Conservation (phyloP, 2,888 invertebrate genomes). For the Asteroscopus sphinx region DNA sequence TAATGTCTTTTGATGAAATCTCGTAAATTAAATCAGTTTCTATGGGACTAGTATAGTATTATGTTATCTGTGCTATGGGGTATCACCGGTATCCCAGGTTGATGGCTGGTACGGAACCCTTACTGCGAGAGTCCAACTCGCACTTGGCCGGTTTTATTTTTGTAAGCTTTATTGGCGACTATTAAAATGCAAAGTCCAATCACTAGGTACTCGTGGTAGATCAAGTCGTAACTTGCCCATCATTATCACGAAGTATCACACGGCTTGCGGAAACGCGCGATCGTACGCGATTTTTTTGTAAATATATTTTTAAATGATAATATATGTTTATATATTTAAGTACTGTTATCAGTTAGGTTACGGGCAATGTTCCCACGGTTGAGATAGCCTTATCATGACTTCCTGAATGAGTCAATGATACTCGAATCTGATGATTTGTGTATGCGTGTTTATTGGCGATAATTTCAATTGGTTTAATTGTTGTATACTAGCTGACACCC, state of each 20-base stretch:
- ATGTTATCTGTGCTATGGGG: too few relatives aligned
- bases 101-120: too few relatives aligned
- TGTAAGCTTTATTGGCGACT: too few relatives aligned
- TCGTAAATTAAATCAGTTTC: too few relatives aligned
- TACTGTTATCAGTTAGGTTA: constrained; percentile 58
- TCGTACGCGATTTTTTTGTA: constrained; percentile 71
- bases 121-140: too few relatives aligned
- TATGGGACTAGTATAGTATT: too few relatives aligned
- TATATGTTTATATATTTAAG: constrained; percentile 54
- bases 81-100: too few relatives aligned
- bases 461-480: constrained; percentile 28
- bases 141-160: too few relatives aligned
- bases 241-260: constrained; percentile 63
- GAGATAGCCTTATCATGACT: constrained; percentile 71
- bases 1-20: too few relatives aligned
- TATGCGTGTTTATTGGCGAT: constrained; percentile 29
- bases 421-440: constrained; percentile 54
- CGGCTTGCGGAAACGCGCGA: constrained; percentile 69
- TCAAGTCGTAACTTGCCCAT: constrained; percentile 36
- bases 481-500: constrained; percentile 1
- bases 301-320: constrained; percentile 16
- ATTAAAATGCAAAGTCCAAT: constrained; percentile 12
- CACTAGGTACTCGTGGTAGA: constrained; percentile 1
- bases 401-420: constrained; percentile 69
- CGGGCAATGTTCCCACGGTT: constrained; percentile 78